A percentile compares a stretch with the other conserved stretches of the same genome.
These are phyloP conservation scores for Turdus rufiventris DNA, from an alignment of 2,113 vertebrate genomes.

Conservation along the genomic window DNA sequence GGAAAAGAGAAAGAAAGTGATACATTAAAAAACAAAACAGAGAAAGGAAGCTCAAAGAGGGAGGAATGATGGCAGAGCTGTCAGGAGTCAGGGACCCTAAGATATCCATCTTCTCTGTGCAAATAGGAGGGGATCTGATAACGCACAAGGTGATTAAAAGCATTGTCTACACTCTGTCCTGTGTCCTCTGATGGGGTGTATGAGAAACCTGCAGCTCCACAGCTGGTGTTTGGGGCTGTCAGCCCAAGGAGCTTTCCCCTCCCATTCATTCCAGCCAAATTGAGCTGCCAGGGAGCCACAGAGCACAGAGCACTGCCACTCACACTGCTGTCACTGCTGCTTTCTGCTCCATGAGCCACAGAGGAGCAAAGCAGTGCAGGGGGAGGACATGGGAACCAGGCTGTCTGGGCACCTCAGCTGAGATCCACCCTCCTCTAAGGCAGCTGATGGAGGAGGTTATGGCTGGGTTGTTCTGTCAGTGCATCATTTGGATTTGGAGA, in stretches of 20 bases:
- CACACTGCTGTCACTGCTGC: not conserved
- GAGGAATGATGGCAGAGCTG: fast-evolving
- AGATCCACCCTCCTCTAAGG: not conserved
- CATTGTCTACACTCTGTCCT: not conserved
- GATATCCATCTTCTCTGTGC: not conserved
- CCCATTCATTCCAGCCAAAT: not conserved
- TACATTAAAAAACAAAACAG: not conserved
- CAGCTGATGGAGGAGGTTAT: not conserved
- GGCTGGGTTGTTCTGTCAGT: not conserved
- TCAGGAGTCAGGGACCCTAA: fast-evolving
- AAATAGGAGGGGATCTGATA: not conserved
- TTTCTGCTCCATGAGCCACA: not conserved
- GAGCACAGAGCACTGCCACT: not conserved
- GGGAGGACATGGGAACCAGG: not conserved
- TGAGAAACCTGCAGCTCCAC: not conserved
- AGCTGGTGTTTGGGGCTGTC: not conserved
- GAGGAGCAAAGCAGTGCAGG: not conserved
- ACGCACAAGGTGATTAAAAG: not conserved
- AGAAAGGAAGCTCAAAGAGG: not conserved
- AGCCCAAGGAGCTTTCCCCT: not conserved
- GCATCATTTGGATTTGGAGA: not conserved
- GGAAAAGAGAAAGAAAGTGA: not conserved
- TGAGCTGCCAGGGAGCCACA: not conserved
- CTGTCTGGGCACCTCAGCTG: not conserved
- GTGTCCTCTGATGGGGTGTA: not conserved